A percentile compares a stretch with the other conserved stretches of the same genome.
Conservation (phyloP, 2,888 invertebrate species). For the Monoplex corrugatus region DNA sequence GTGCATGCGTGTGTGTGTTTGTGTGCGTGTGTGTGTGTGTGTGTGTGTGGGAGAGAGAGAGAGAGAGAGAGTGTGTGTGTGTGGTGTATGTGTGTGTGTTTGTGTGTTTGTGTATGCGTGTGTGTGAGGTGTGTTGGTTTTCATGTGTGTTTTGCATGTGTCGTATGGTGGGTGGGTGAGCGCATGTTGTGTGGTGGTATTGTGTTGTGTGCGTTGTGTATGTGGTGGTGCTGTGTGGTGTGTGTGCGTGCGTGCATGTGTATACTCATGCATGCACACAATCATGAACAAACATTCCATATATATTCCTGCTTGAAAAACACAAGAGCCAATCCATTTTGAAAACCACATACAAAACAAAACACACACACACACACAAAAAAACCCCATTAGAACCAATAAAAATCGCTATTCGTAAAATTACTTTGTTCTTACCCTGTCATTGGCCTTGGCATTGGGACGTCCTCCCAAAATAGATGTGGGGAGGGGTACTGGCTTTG, state of each 20-base stretch:
- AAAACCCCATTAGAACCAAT: too few relatives aligned
- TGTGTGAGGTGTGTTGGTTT: too few relatives aligned
- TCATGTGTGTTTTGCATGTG: too few relatives aligned
- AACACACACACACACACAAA: constrained; percentile 11
- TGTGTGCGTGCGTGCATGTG: not conserved
- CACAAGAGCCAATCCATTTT: too few relatives aligned
- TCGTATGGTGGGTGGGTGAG: too few relatives aligned
- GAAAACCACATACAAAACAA: not conserved
- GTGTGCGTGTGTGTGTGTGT: too few relatives aligned
- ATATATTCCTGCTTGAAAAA: not conserved
- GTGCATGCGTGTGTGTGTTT: too few relatives aligned
- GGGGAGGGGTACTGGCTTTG: constrained; percentile 74
- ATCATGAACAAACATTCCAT: not conserved
- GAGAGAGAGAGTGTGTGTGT: too few relatives aligned
- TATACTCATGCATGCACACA: not conserved
- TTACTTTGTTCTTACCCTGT: constrained; percentile 64
- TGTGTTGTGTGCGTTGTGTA: not conserved
- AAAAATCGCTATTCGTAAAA: not conserved
- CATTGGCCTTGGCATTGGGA: constrained; percentile 76
- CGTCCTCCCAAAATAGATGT: constrained; percentile 75
- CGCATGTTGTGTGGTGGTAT: too few relatives aligned
- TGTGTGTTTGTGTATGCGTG: too few relatives aligned
- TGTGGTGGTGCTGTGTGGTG: not conserved
- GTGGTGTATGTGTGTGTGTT: too few relatives aligned
- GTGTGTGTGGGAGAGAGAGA: too few relatives aligned